phyloP scores from a whole-genome alignment of 2,888 invertebrate genomes.

The Agrotis puta region DNA sequence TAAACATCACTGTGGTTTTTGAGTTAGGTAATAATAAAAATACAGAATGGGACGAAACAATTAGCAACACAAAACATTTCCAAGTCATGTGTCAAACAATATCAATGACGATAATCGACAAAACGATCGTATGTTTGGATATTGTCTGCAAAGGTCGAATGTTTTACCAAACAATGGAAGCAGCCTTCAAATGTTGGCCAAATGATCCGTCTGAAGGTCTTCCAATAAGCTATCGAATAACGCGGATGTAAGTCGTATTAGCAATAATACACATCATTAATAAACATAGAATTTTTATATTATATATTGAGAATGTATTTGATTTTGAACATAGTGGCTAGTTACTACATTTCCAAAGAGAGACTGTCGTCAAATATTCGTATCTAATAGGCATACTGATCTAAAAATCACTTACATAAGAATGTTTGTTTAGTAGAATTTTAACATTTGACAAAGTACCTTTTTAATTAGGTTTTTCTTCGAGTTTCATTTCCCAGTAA shows the following conservation, averaged over 20 bases:
- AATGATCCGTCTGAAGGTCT: slow-evolving; percentile 54
- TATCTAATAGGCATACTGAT: background rate
- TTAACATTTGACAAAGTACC: too few relatives aligned
- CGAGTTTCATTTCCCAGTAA: too few relatives aligned
- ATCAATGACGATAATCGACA: slow-evolving; percentile 29
- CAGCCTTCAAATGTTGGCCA: slow-evolving; percentile 56
- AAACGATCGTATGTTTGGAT: slow-evolving; percentile 32
- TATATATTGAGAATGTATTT: background rate
- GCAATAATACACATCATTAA: slow-evolving; percentile 9
- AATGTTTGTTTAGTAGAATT: too few relatives aligned
- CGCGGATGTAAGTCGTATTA: slow-evolving; percentile 50
- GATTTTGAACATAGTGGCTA: background rate
- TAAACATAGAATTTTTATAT: too few relatives aligned
- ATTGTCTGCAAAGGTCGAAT: slow-evolving; percentile 54
- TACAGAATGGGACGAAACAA: background rate
- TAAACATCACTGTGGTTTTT: slow-evolving; percentile 6
- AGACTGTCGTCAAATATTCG: background rate
- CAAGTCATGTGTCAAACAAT: slow-evolving; percentile 13
- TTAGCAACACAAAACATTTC: slow-evolving; percentile 11
- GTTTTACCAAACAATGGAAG: slow-evolving; percentile 50
- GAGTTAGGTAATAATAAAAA: slow-evolving; percentile 5
- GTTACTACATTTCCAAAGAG: background rate
- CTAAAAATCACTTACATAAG: background rate
- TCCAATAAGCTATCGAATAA: slow-evolving; percentile 47
- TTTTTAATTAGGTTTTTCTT: too few relatives aligned